Conservation (phyloP, 2,113 vertebrate species). For the Crotalus horridus region DNA sequence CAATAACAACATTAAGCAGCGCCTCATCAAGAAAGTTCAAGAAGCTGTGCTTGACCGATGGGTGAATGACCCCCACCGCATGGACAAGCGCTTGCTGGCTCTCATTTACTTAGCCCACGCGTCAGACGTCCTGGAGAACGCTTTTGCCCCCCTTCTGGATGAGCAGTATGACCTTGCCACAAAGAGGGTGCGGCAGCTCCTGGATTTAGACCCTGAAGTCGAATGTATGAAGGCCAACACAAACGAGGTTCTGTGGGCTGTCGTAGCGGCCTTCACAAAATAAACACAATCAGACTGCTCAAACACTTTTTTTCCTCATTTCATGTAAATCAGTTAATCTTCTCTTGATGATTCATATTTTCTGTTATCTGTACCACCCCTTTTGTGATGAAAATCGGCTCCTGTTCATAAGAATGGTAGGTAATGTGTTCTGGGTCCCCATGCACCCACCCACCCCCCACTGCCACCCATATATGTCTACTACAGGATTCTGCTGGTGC, state of each 20-base stretch:
- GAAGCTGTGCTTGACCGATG: conserved; percentile 92
- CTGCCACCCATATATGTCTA: conserved; percentile 1
- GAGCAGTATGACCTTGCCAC: conserved; percentile 96
- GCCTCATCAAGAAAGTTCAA: conserved; percentile 93
- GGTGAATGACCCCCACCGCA: conserved; percentile 92
- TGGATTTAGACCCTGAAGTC: conserved; percentile 92
- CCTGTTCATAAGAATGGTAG: conserved; percentile 64
- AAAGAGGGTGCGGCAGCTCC: conserved; percentile 90
- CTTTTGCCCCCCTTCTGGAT: conserved; percentile 90
- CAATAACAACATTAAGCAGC: conserved; percentile 94
- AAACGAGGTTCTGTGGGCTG: conserved; percentile 92
- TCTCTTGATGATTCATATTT: conserved; percentile 66
- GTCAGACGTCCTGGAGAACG: conserved; percentile 93
- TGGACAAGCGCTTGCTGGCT: conserved; percentile 91
- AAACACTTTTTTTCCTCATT: conserved; percentile 42
- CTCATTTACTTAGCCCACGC: conserved; percentile 93
- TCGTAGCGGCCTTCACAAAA: conserved; percentile 94
- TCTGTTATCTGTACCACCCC: conserved; percentile 71
- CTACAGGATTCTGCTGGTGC: conserved; percentile 69
- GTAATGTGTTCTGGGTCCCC: conserved; percentile 52
- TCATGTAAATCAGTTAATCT: conserved; percentile 65
- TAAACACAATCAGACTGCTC: conserved; percentile 65
- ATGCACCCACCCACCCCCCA: neutral
- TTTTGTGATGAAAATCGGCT: conserved; percentile 58
- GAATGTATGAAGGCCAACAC: conserved; percentile 87